Evolutionary conservation across 2,888 invertebrate genomes (phyloP).

Genomic region (Campoplex nolae): DNA sequence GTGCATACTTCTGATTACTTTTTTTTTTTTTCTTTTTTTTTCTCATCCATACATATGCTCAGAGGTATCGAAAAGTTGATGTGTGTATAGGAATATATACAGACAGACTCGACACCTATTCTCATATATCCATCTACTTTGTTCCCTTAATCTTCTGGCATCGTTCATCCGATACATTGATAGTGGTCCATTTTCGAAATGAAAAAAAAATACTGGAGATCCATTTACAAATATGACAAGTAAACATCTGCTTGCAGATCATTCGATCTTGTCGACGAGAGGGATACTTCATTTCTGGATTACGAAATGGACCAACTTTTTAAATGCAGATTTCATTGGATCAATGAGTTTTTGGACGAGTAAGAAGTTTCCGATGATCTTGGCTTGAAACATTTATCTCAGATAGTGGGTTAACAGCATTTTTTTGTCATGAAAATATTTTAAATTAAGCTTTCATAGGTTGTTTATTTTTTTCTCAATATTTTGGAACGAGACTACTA

Average conservation of each 20-base stretch:
- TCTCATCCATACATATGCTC: not conserved
- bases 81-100: not conserved
- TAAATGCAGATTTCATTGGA: too few species aligned
- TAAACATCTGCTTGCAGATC: too few species aligned
- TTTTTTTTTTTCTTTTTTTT: not conserved
- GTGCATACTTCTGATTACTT: conserved; percentile 32
- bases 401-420: not conserved
- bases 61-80: not conserved
- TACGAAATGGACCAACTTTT: too few species aligned
- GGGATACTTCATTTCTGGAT: too few species aligned
- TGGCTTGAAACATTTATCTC: not conserved
- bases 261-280: too few species aligned
- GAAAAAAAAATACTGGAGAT: not conserved
- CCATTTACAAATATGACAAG: not conserved
- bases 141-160: not conserved
- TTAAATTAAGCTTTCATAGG: not conserved
- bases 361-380: not conserved
- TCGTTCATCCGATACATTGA: not conserved
- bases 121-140: not conserved
- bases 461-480: not conserved
- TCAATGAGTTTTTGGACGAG: not conserved
- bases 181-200: not conserved
- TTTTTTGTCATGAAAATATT: not conserved
- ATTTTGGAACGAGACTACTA: not conserved
- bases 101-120: too few species aligned